Conservation (phyloP, 2,888 invertebrate genomes). For the Anthophora plumipes region DNA sequence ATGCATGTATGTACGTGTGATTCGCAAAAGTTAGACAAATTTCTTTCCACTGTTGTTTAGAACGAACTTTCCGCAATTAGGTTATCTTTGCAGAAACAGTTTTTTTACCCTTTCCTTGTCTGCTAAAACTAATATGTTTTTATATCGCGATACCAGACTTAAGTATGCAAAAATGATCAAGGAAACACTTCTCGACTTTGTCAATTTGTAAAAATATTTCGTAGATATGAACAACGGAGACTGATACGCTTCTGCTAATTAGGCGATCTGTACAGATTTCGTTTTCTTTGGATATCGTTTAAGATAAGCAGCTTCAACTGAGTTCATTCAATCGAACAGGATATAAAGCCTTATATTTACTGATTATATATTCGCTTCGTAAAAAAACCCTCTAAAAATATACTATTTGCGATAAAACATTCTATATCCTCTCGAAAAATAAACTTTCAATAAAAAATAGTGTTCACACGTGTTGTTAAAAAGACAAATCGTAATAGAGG, state of each 20-base stretch:
- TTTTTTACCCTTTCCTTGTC: neutral
- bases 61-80: neutral
- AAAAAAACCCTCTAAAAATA: slow-evolving; percentile 82
- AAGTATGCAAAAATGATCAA: slow-evolving; percentile 27
- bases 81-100: neutral
- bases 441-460: slow-evolving; percentile 69
- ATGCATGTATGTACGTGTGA: neutral
- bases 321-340: slow-evolving; percentile 39
- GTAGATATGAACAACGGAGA: slow-evolving; percentile 21
- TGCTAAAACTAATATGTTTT: slow-evolving; percentile 16
- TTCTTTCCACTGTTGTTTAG: neutral
- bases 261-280: slow-evolving; percentile 37
- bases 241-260: slow-evolving; percentile 2
- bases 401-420: slow-evolving; percentile 78
- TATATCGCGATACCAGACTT: slow-evolving; percentile 14
- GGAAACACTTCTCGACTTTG: slow-evolving; percentile 14
- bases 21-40: neutral
- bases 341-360: slow-evolving; percentile 66
- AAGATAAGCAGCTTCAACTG: slow-evolving; percentile 39
- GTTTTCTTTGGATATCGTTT: slow-evolving; percentile 21
- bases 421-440: slow-evolving; percentile 76
- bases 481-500: slow-evolving; percentile 62
- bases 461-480: slow-evolving; percentile 50
- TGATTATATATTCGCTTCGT: slow-evolving; percentile 70
- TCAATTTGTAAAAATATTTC: slow-evolving; percentile 50